Evolutionary conservation across 1,140 invertebrate species (phyloP).

Genomic region (Saccostrea glomerata): DNA sequence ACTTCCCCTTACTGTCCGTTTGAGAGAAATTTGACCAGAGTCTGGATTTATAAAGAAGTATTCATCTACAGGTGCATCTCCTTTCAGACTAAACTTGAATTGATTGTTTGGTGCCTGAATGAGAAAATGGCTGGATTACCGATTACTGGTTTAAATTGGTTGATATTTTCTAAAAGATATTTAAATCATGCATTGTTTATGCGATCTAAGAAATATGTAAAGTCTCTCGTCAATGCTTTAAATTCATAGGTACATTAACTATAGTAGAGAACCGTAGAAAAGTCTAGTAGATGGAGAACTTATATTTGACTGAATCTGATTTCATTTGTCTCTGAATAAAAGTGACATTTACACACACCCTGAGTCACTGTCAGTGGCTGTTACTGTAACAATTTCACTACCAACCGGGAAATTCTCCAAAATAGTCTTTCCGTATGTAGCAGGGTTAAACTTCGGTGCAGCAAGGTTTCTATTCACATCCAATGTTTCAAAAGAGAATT

Average conservation of each 20-base stretch:
- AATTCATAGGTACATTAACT: too few relatives aligned
- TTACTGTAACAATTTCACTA: slow-evolving; percentile 45
- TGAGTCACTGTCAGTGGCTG: slow-evolving; percentile 58
- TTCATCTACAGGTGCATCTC: slow-evolving; percentile 44
- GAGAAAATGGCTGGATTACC: background rate
- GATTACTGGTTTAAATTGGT: too few relatives aligned
- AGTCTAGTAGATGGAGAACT: background rate
- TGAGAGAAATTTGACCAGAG: slow-evolving; percentile 61
- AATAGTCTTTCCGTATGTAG: slow-evolving; percentile 48
- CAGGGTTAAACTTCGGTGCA: slow-evolving; percentile 85
- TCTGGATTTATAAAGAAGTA: slow-evolving; percentile 63
- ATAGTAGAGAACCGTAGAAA: background rate
- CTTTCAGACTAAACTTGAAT: slow-evolving; percentile 49
- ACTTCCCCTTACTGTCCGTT: slow-evolving; percentile 57
- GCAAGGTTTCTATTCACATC: slow-evolving; percentile 73
- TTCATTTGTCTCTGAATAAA: background rate
- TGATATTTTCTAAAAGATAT: too few relatives aligned
- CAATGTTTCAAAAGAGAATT: slow-evolving; percentile 55
- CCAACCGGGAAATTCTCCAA: slow-evolving; percentile 35
- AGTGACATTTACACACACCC: slow-evolving; percentile 42
- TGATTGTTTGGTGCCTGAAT: slow-evolving; percentile 57
- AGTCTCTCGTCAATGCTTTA: too few relatives aligned
- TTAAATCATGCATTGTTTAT: too few relatives aligned
- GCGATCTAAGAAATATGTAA: too few relatives aligned
- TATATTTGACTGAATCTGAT: background rate